These are phyloP conservation scores for Adela reaumurella DNA, from an alignment of 2,888 invertebrate species.

Conservation along the genomic window DNA sequence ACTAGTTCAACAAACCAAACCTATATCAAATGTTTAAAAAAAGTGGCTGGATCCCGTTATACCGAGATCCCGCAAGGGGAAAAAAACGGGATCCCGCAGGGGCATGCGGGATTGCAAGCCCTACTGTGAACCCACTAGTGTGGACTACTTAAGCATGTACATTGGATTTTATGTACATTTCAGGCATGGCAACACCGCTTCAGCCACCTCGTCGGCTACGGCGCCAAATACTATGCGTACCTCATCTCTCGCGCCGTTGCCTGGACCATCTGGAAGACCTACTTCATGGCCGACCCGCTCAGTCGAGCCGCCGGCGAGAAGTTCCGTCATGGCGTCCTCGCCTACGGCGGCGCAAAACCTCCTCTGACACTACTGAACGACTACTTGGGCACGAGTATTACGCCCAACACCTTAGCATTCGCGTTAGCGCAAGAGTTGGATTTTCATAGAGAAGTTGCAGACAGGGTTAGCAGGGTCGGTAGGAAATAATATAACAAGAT, in stretches of 20 bases:
- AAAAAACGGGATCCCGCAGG: no score
- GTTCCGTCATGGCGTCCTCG: constrained; percentile 72
- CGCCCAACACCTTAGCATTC: constrained; percentile 71
- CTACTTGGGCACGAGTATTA: constrained; percentile 73
- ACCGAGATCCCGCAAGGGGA: no score
- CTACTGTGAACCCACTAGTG: no score
- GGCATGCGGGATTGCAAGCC: no score
- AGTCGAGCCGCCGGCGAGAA: constrained; percentile 72
- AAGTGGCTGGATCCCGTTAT: no score
- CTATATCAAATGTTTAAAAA: no score
- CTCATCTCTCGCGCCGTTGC: constrained; percentile 91
- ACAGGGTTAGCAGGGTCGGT: constrained; percentile 7
- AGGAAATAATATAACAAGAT: no score
- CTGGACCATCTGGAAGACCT: constrained; percentile 87
- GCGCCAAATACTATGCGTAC: constrained; percentile 98
- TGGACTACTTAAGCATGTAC: no score
- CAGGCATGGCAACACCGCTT: constrained; percentile 95
- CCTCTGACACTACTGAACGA: constrained; percentile 72
- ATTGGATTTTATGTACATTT: no score
- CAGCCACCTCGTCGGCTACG: constrained; percentile 95
- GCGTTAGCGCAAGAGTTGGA: constrained; percentile 77
- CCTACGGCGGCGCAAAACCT: constrained; percentile 85
- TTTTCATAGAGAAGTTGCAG: constrained; percentile 51
- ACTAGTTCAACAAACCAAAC: no score
- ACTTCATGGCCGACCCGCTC: constrained; percentile 78